Evolutionary conservation across 2,797 vertebrate species (phyloP).

Genomic region (Sebastes iracundus): DNA sequence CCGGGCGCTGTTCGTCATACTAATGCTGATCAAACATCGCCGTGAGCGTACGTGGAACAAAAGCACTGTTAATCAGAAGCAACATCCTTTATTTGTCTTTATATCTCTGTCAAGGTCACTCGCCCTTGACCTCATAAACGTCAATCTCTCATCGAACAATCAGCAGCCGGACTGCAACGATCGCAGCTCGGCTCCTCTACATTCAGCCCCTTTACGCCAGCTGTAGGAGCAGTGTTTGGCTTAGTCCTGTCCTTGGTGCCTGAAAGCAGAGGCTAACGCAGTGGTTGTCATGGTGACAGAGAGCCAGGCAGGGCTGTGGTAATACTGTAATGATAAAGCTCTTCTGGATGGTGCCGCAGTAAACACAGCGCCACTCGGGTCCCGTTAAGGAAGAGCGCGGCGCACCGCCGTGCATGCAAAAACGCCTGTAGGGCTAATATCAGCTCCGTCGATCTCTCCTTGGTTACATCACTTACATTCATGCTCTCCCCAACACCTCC

Average conservation of each 20-base stretch:
- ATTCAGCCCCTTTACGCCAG: conserved; percentile 53
- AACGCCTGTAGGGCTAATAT: conserved; percentile 67
- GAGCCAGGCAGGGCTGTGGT: conserved; percentile 81
- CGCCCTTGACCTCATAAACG: conserved; percentile 17
- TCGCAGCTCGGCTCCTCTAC: conserved; percentile 39
- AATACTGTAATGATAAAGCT: conserved; percentile 83
- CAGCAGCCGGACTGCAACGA: background rate
- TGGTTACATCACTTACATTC: conserved; percentile 57
- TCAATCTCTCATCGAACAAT: conserved; percentile 25
- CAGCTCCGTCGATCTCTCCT: conserved; percentile 47
- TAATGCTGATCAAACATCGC: conserved; percentile 46
- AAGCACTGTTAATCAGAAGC: background rate
- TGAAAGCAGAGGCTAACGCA: conserved; percentile 83
- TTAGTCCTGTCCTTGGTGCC: conserved; percentile 81
- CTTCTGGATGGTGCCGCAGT: conserved; percentile 81
- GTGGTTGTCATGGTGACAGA: conserved; percentile 84
- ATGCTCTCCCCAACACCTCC: conserved; percentile 46
- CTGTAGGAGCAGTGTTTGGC: conserved; percentile 74
- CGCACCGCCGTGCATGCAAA: conserved; percentile 63
- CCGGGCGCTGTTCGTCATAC: conserved; percentile 4
- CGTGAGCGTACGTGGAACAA: conserved; percentile 7
- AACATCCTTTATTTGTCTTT: conserved; percentile 10
- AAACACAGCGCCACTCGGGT: conserved; percentile 78
- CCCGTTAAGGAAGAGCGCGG: conserved; percentile 75
- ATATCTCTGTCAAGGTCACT: conserved; percentile 59